phyloP scores from a whole-genome alignment of 2,888 invertebrate species.

The Ennomos fuscantarius region DNA sequence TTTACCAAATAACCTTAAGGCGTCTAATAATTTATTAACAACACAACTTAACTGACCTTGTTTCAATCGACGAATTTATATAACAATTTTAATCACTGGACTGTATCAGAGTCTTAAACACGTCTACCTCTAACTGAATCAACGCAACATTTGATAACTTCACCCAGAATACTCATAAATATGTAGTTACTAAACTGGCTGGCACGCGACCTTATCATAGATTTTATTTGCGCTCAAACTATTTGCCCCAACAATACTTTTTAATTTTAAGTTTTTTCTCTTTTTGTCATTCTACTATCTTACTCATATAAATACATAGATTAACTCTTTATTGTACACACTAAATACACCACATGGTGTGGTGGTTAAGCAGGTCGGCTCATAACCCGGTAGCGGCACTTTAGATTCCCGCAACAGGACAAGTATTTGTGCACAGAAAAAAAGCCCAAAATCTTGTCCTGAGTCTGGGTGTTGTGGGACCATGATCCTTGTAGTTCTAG shows the following conservation, averaged over 20 bases:
- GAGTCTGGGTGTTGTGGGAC: no score
- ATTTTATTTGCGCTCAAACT: constrained; percentile 9
- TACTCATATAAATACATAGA: no score
- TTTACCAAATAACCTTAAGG: no score
- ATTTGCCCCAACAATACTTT: not conserved
- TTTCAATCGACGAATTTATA: constrained; percentile 2
- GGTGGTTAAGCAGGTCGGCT: no score
- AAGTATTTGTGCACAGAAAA: no score
- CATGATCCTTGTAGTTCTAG: no score
- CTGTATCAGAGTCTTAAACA: constrained; percentile 3
- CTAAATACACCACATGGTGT: no score
- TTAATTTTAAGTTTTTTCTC: not conserved
- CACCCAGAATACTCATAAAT: constrained; percentile 20
- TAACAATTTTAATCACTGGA: not conserved
- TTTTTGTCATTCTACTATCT: no score
- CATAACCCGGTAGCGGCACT: no score
- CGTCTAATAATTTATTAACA: not conserved
- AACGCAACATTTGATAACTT: constrained; percentile 15
- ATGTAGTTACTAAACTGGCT: constrained; percentile 19
- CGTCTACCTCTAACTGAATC: constrained; percentile 18
- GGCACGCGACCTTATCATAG: constrained; percentile 14
- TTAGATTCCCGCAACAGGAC: no score
- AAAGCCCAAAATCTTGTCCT: no score
- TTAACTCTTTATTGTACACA: no score
- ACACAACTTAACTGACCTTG: constrained; percentile 21